A percentile compares a stretch with the other conserved stretches of the same genome.
phyloP scores from a whole-genome alignment of 2,113 vertebrate genomes.

The Hemibagrus wyckioides region DNA sequence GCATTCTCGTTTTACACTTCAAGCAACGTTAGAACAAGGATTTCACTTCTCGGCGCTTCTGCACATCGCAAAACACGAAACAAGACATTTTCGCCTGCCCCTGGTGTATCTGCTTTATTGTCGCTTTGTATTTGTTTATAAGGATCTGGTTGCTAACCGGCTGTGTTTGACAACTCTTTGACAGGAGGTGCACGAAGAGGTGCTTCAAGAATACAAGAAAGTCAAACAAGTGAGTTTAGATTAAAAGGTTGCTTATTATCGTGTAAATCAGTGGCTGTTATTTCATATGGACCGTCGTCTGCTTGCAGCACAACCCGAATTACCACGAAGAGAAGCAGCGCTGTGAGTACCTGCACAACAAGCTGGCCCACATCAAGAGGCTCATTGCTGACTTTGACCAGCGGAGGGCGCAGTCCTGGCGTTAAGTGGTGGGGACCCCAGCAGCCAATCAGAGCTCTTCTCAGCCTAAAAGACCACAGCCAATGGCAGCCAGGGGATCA shows the following conservation, averaged over 20 bases:
- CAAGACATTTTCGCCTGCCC: too few species aligned
- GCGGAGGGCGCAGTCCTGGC: constrained; percentile 72
- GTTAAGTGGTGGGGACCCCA: constrained; percentile 61
- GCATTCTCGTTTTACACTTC: background rate
- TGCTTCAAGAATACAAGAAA: constrained; percentile 85
- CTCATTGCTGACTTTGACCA: constrained; percentile 85
- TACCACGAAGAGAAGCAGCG: constrained; percentile 83
- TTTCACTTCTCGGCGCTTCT: background rate
- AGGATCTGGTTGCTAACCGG: background rate
- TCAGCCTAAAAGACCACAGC: constrained; percentile 11
- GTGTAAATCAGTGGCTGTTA: too few species aligned
- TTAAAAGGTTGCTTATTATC: background rate
- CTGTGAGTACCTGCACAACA: constrained; percentile 89
- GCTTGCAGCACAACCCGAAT: constrained; percentile 79
- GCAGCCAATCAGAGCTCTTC: constrained; percentile 20
- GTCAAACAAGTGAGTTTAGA: constrained; percentile 71
- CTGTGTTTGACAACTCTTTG: constrained; percentile 46
- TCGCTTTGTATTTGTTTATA: background rate
- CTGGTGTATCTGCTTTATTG: background rate
- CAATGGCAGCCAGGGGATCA: constrained; percentile 40
- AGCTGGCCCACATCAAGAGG: constrained; percentile 88
- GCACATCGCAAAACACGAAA: background rate
- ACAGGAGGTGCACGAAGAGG: constrained; percentile 82
- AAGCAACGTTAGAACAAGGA: background rate
- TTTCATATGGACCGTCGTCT: background rate